phyloP scores from a whole-genome alignment of 2,888 invertebrate species.

The Malachius bipustulatus region DNA sequence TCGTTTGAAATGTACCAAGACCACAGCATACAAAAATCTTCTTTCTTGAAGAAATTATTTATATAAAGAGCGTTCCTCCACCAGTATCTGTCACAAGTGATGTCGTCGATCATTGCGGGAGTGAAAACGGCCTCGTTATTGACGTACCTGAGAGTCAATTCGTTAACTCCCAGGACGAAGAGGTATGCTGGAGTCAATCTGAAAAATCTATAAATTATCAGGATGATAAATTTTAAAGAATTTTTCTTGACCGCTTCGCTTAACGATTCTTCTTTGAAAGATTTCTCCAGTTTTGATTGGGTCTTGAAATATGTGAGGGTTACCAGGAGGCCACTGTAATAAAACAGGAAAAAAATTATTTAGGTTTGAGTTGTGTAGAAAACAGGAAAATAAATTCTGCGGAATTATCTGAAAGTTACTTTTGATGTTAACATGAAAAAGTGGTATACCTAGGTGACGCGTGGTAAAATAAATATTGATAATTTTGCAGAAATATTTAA shows the following conservation, averaged over 20 bases:
- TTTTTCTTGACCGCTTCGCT: slow-evolving; percentile 38
- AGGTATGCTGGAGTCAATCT: slow-evolving; percentile 74
- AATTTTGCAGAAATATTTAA: too few species aligned
- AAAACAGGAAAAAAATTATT: slow-evolving; percentile 7
- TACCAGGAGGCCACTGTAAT: slow-evolving; percentile 56
- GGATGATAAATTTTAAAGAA: slow-evolving; percentile 35
- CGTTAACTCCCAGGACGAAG: slow-evolving; percentile 63
- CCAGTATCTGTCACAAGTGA: slow-evolving; percentile 67
- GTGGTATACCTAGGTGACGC: too few species aligned
- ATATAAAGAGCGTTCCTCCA: slow-evolving; percentile 77
- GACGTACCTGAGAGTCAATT: slow-evolving; percentile 58
- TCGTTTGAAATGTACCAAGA: slow-evolving; percentile 76
- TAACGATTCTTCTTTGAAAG: slow-evolving; percentile 26
- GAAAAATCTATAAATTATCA: slow-evolving; percentile 52
- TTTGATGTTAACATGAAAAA: too few species aligned
- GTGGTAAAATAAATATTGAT: too few species aligned
- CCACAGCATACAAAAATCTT: slow-evolving; percentile 73
- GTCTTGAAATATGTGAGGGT: slow-evolving; percentile 59
- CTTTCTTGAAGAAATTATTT: slow-evolving; percentile 65
- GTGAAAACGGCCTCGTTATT: slow-evolving; percentile 63
- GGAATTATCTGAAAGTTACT: too few species aligned
- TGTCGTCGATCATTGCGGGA: slow-evolving; percentile 55
- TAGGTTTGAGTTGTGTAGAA: not conserved
- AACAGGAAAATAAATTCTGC: not conserved
- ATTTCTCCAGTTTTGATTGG: slow-evolving; percentile 41